phyloP scores from a whole-genome alignment of 2,888 invertebrate species.

The Trachelus stipa region DNA sequence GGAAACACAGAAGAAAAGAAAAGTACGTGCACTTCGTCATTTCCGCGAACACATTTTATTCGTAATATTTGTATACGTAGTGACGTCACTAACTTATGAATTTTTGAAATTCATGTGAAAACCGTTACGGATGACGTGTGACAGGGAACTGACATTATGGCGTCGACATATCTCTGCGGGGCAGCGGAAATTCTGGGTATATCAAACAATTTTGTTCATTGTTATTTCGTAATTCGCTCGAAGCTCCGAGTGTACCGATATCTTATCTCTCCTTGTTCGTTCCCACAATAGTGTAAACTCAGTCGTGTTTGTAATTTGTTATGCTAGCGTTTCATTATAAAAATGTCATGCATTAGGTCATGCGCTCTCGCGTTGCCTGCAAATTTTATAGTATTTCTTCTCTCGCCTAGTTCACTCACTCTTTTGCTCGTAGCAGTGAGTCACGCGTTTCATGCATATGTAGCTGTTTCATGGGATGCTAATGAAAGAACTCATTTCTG shows the following conservation, averaged over 20 bases:
- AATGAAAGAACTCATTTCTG: not conserved
- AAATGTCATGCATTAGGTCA: not conserved
- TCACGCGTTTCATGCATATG: not conserved
- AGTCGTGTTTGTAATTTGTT: conserved; percentile 33
- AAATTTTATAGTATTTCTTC: not conserved
- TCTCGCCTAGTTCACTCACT: not conserved
- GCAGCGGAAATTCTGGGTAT: not conserved
- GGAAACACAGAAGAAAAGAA: not conserved
- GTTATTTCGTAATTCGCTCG: not conserved
- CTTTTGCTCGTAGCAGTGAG: not conserved
- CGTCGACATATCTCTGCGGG: not conserved
- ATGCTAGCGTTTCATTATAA: conserved; percentile 17
- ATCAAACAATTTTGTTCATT: not conserved
- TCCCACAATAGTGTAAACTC: conserved; percentile 33
- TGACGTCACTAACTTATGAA: not conserved
- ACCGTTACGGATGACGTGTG: not conserved
- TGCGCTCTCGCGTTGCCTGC: not conserved
- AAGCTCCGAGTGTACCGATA: conserved; percentile 15
- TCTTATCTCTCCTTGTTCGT: conserved; percentile 58
- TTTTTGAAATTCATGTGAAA: not conserved
- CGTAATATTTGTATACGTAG: not conserved
- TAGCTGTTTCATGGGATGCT: not conserved
- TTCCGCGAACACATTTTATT: not conserved
- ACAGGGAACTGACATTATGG: not conserved
- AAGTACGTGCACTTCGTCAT: not conserved